A percentile compares a stretch with the other conserved stretches of the same genome.
These are phyloP conservation scores for Lasioglossum albipes DNA, from an alignment of 1,140 invertebrate genomes.

Conservation along the genomic window DNA sequence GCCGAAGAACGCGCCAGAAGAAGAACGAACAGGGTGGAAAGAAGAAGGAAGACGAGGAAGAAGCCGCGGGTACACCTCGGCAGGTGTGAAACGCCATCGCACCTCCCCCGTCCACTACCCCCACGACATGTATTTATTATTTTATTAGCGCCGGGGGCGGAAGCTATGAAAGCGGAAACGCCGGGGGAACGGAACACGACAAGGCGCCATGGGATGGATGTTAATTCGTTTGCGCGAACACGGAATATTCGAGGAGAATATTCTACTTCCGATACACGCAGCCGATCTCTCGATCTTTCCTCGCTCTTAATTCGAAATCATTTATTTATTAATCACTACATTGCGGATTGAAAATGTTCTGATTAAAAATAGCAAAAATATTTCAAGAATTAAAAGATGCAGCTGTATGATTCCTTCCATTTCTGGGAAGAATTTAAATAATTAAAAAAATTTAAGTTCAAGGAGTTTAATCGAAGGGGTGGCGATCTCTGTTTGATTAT, in stretches of 20 bases:
- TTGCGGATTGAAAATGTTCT: too few species aligned
- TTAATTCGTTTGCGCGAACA: slow-evolving; percentile 20
- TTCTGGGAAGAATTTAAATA: too few species aligned
- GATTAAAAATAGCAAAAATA: too few species aligned
- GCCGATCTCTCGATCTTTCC: not conserved
- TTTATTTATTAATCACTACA: too few species aligned
- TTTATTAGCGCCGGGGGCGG: slow-evolving; percentile 63
- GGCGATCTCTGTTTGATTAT: too few species aligned
- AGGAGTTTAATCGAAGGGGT: not conserved
- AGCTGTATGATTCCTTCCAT: too few species aligned
- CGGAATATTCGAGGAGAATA: too few species aligned
- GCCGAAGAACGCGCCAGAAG: slow-evolving; percentile 30
- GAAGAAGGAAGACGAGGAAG: slow-evolving; percentile 13
- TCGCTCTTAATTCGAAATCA: too few species aligned
- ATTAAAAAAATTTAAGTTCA: not conserved
- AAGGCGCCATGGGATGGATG: slow-evolving; percentile 2
- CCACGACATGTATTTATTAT: slow-evolving; percentile 62
- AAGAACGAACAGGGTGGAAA: slow-evolving; percentile 4
- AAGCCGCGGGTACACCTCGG: slow-evolving; percentile 21
- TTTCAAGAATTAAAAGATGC: too few species aligned
- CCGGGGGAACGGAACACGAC: slow-evolving; percentile 35
- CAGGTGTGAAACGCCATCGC: slow-evolving; percentile 55
- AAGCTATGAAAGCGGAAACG: slow-evolving; percentile 45
- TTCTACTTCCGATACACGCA: too few species aligned
- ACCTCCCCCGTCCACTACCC: slow-evolving; percentile 51